Conservation (phyloP, 2,888 invertebrate genomes). For the Aethes cnicana region DNA sequence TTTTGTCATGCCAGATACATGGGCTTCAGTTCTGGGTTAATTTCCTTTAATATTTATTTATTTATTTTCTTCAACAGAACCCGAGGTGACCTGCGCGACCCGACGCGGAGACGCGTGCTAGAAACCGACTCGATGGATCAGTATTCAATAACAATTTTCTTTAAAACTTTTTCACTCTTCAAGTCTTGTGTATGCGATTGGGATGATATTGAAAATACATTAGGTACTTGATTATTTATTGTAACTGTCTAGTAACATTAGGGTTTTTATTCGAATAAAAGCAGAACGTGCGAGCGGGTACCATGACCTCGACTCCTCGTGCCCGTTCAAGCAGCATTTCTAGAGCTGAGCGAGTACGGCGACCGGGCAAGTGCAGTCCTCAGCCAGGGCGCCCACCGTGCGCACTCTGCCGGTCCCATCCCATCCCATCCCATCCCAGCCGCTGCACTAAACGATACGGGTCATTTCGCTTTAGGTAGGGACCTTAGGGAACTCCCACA, state of each 20-base stretch:
- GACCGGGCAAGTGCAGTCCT: slow-evolving; percentile 62
- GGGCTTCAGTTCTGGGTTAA: too few species aligned
- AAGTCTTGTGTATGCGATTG: slow-evolving; percentile 42
- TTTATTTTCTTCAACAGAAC: slow-evolving; percentile 23
- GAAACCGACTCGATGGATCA: slow-evolving; percentile 16
- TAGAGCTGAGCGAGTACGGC: slow-evolving; percentile 44
- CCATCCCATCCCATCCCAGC: slow-evolving; percentile 38
- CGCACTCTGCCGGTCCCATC: slow-evolving; percentile 48
- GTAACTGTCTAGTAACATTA: too few species aligned
- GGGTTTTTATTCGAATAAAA: too few species aligned
- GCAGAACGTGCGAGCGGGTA: slow-evolving; percentile 58
- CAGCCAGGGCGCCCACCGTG: slow-evolving; percentile 73
- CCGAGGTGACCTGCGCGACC: slow-evolving; percentile 12
- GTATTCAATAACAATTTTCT: slow-evolving; percentile 14
- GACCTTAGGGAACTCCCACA: slow-evolving; percentile 40
- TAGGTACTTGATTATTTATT: too few species aligned
- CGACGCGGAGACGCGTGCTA: background rate
- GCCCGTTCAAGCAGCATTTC: slow-evolving; percentile 40
- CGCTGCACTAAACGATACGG: slow-evolving; percentile 50
- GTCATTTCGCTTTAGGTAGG: slow-evolving; percentile 67
- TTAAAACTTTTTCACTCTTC: background rate
- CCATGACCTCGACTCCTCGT: slow-evolving; percentile 52
- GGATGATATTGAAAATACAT: slow-evolving; percentile 41
- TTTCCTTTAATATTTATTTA: background rate
- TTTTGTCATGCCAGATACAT: too few species aligned